Evolutionary conservation across 2,888 invertebrate species (phyloP), one percentile per base, ranked within the genome.

Genomic region (Hypolimnas misippus): DNA sequence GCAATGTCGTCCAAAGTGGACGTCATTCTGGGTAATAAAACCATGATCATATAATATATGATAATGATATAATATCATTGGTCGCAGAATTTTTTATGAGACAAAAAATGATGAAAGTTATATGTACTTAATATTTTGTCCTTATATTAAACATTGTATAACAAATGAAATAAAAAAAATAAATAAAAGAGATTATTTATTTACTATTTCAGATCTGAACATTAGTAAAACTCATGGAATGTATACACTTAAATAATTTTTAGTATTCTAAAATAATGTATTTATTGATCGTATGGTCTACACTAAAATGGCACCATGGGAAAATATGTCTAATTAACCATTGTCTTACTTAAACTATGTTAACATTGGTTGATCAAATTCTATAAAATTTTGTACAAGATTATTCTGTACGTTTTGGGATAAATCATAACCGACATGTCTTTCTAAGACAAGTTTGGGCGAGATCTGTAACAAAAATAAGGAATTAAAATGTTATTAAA

Each of bases 401-500:
- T 54, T 40, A 4, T 33, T 35, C 8, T 10, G 19, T 17, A 5
- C 4, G 29, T 31, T 57, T 12, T 40, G 21, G 5, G 35, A 21
- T 50, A 25, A 12, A 12, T 10, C 40, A n/a, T 6, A 2, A 12
- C 16, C 3, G 4, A 6, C 31, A 12, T 40, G 16, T 21, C 19
- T 42, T 42, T 67, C 62, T 21, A 69, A 38, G 29, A 67, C 17
- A 31, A 3, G 33, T 53, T 63, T 70, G 4, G 69, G 67, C 5
- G 67, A 56, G n/a, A 67, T 52, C 70, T 70, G 63, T 49, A 69
- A 70, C 17, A 56, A 57, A 10, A 8, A 51, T 25, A 17, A 51
- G n/a, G 7, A 14, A 44, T 44, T n/a, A 40, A 42, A 42, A 14
- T 17, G 17, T 42, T 17, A 42, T 4, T 38, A 42, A 42, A 17